Conservation (phyloP, 2,888 invertebrate genomes). For the Masnerella sp. region DNA sequence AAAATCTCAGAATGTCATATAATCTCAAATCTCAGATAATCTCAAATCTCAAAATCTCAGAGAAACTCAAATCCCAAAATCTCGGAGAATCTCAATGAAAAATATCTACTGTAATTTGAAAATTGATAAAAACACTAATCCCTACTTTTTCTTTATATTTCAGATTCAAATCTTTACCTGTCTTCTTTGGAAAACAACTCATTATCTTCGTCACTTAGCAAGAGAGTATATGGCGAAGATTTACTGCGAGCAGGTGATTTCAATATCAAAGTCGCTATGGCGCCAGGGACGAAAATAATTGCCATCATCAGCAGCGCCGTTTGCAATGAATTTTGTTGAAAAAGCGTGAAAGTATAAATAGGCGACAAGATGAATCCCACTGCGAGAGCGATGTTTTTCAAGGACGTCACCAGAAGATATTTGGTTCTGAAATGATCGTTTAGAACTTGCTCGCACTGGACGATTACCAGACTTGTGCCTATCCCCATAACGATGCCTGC, state of each 20-base stretch:
- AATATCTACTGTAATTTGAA: too few species aligned
- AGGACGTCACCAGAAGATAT: constrained; percentile 63
- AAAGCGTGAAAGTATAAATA: constrained; percentile 63
- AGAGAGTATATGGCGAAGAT: constrained; percentile 41
- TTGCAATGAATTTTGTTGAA: constrained; percentile 62
- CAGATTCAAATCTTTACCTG: too few species aligned
- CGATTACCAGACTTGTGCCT: constrained; percentile 69
- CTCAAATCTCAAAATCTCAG: too few species aligned
- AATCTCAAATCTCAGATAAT: too few species aligned
- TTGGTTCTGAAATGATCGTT: constrained; percentile 67
- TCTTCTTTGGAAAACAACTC: constrained; percentile 33
- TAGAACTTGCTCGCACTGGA: constrained; percentile 67
- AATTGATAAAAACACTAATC: too few species aligned
- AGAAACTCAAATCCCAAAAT: too few species aligned
- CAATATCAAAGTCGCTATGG: constrained; percentile 65
- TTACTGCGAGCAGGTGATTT: constrained; percentile 38
- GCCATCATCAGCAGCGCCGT: constrained; percentile 67
- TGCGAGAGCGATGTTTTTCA: constrained; percentile 67
- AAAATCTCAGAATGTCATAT: too few species aligned
- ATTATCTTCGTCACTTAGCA: constrained; percentile 39
- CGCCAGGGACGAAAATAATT: constrained; percentile 66
- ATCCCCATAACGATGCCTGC: constrained; percentile 74
- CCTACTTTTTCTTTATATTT: too few species aligned
- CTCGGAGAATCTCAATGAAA: too few species aligned
- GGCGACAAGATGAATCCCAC: constrained; percentile 67